Evolutionary conservation across 2,888 invertebrate species (phyloP).

Genomic region (Dasypogon diadema): DNA sequence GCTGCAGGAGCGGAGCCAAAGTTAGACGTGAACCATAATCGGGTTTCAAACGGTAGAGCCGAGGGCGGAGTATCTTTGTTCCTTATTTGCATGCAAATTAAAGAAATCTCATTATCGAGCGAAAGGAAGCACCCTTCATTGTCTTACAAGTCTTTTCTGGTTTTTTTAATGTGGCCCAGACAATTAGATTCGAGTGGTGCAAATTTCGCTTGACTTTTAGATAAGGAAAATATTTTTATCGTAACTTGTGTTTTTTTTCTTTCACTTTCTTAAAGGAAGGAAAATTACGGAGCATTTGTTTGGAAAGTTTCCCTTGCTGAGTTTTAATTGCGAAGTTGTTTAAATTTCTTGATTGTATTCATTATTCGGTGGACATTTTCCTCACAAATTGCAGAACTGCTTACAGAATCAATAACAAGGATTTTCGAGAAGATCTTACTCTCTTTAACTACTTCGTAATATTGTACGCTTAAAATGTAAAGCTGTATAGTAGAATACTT

Average conservation of each 20-base stretch:
- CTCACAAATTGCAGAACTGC: not conserved
- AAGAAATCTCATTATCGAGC: conserved; percentile 58
- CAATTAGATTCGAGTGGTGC: conserved; percentile 50
- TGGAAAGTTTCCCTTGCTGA: conserved; percentile 29
- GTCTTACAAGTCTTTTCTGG: conserved; percentile 49
- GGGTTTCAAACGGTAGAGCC: conserved; percentile 36
- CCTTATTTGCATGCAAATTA: conserved; percentile 59
- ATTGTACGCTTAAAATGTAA: too few species aligned
- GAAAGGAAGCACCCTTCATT: conserved; percentile 48
- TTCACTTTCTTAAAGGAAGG: not conserved
- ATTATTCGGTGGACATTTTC: not conserved
- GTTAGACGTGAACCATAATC: conserved; percentile 40
- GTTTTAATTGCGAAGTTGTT: conserved; percentile 47
- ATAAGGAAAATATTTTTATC: conserved; percentile 43
- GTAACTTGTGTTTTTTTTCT: not conserved
- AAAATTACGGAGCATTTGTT: conserved; percentile 6
- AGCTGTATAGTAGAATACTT: too few species aligned
- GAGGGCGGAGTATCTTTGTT: conserved; percentile 39
- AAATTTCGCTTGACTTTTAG: conserved; percentile 49
- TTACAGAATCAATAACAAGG: not conserved
- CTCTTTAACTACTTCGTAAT: not conserved
- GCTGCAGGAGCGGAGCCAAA: not conserved
- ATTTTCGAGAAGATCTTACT: not conserved
- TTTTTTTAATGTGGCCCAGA: conserved; percentile 40
- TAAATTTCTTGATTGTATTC: conserved; percentile 33